A percentile compares a stretch with the other conserved stretches of the same genome.
Conservation (phyloP, 2,113 vertebrate genomes). For the Hypocryptadius cinnamomeus region DNA sequence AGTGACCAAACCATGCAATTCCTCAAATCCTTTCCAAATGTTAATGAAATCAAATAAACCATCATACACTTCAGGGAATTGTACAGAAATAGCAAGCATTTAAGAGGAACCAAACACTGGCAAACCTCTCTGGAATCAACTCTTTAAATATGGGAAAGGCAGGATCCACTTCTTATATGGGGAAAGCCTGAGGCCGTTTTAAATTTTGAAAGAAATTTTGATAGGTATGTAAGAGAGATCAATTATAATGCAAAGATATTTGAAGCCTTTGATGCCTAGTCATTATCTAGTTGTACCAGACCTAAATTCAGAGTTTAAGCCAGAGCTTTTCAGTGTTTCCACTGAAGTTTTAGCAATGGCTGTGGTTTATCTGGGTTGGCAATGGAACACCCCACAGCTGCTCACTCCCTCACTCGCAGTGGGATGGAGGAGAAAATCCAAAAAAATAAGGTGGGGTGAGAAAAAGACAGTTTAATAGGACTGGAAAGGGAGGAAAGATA, state of each 20-base stretch:
- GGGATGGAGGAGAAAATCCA: background rate
- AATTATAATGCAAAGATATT: background rate
- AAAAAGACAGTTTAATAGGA: background rate
- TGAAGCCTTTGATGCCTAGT: background rate
- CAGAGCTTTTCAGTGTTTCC: background rate
- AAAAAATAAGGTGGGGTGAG: background rate
- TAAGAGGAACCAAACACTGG: slow-evolving; percentile 24
- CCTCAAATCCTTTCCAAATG: slow-evolving; percentile 57
- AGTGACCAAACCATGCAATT: slow-evolving; percentile 49
- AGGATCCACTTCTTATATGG: background rate
- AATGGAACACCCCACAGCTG: background rate
- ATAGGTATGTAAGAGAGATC: background rate
- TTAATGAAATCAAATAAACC: slow-evolving; percentile 58
- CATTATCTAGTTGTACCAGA: background rate
- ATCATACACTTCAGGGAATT: slow-evolving; percentile 23
- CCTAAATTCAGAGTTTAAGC: background rate
- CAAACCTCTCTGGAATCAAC: slow-evolving; percentile 12
- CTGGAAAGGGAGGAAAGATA: background rate
- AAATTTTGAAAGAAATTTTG: background rate
- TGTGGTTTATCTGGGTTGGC: background rate
- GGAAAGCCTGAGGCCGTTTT: slow-evolving; percentile 14
- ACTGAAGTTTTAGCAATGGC: background rate
- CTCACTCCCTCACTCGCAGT: background rate
- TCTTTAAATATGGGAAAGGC: background rate
- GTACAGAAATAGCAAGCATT: slow-evolving; percentile 41